Base-by-base conservation (phyloP, 1,140 invertebrate genomes). In the Micrasema longulum region DNA sequence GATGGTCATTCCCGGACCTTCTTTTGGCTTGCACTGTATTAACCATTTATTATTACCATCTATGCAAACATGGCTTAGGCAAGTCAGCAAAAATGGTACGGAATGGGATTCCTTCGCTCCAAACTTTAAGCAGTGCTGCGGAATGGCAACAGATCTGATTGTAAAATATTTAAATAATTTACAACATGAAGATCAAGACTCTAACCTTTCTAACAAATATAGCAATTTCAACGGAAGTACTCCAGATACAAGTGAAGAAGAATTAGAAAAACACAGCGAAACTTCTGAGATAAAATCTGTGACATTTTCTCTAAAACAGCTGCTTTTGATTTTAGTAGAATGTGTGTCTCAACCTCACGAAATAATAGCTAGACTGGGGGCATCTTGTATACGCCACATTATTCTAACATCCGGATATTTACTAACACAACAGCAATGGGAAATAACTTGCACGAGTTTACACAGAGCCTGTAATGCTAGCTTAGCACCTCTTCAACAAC, bases 71-170 rank as follows among this genome's bases (percentile, higher is more conserved):
- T 97, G 95, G 95, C 80, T 97, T 50, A 85, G 95, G 9, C 91
- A 93, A 78, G 89, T 92, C 60, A 87, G 89, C 68, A 88, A 89
- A 69, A 88, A 89, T 1, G 87, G 87, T 74, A 87, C 87, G 74
- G 87, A 90, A 36, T 92, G 91, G 89, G 90, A 92, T 75, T 88
- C 89, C 47, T 89, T 91, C 73, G 91, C 91, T 74, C 89, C 92
- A 45, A 96, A 95, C 80, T 97, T 97, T 77, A 97, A 97, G 79
- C 95, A 97, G 77, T 97, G 93, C 77, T 96, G 93, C 79, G 95
- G 96, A 11, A 90, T 96, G 77, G 92, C 93, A 22, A 95, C 94
- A 3, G 95, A 97, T 79, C 85, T 97, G 26, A 89, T 97, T n/a
- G 95, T 97, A 0, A 91, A 95, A 79, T 95, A 94, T 77, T 79